phyloP scores from a whole-genome alignment of 2,888 invertebrate species.

The Drosophila atroscutellata region DNA sequence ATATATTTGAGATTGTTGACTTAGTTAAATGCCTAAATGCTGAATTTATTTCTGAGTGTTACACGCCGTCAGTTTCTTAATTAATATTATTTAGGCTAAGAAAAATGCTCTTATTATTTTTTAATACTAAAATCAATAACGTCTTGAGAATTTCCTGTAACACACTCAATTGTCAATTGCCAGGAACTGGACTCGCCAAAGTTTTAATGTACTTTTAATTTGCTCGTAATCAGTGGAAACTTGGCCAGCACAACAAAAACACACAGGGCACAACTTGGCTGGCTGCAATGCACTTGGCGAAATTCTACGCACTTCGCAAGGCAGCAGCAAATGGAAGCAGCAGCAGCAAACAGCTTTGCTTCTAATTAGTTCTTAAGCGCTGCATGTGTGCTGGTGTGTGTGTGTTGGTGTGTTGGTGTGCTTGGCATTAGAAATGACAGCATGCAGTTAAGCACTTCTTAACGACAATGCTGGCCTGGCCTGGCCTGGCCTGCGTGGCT shows the following conservation, averaged over 20 bases:
- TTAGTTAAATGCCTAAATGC: no score
- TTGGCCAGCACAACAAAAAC: constrained; percentile 45
- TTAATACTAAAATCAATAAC: constrained; percentile 44
- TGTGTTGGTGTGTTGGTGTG: constrained; percentile 5
- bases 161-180: constrained; percentile 62
- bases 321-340: constrained; percentile 10
- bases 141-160: constrained; percentile 17
- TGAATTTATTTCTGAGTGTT: no score
- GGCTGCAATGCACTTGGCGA: constrained; percentile 34
- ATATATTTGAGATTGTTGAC: no score
- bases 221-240: constrained; percentile 74
- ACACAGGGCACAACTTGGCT: constrained; percentile 35
- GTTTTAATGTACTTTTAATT: constrained; percentile 81
- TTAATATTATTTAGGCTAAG: not conserved
- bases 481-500: constrained; percentile 42
- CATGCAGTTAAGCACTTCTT: constrained; percentile 76
- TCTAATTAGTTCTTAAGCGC: constrained; percentile 79
- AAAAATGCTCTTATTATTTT: constrained; percentile 5
- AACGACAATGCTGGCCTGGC: constrained; percentile 59
- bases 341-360: constrained; percentile 55
- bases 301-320: constrained; percentile 54
- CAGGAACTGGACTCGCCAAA: constrained; percentile 62
- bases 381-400: constrained; percentile 34
- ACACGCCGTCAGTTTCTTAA: not conserved
- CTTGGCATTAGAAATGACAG: constrained; percentile 72